Conservation (phyloP, 2,888 invertebrate genomes). For the Drosophila sordidula region DNA sequence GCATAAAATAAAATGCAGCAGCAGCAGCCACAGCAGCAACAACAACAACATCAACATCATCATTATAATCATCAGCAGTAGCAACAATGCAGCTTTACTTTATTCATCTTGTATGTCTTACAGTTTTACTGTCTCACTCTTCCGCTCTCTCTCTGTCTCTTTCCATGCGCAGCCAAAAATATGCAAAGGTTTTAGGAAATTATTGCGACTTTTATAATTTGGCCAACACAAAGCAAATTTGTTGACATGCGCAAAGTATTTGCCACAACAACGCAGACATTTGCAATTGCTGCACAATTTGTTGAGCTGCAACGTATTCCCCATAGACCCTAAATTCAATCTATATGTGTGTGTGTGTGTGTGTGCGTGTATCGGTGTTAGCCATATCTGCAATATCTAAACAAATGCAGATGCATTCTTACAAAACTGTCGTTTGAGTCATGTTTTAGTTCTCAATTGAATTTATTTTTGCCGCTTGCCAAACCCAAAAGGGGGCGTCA, state of each 20-base stretch:
- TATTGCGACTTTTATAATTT: conserved; percentile 78
- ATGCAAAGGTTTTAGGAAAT: conserved; percentile 76
- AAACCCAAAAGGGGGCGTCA: conserved; percentile 57
- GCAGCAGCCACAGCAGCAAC: conserved; percentile 17
- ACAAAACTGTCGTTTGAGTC: conserved; percentile 40
- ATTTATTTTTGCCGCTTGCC: conserved; percentile 60
- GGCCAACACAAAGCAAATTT: conserved; percentile 63
- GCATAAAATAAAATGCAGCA: conserved; percentile 80
- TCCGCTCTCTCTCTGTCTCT: neutral
- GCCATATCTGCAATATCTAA: conserved; percentile 68
- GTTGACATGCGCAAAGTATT: conserved; percentile 79
- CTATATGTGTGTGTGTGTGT: conserved; percentile 9
- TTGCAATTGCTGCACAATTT: conserved; percentile 67
- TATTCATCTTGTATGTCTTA: conserved; percentile 11
- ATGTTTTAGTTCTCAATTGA: conserved; percentile 57
- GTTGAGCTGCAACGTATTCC: conserved; percentile 63
- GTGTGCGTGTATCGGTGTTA: conserved; percentile 21
- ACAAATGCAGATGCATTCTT: conserved; percentile 54
- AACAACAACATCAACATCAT: conserved; percentile 33
- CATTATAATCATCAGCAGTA: conserved; percentile 18
- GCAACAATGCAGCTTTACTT: conserved; percentile 34
- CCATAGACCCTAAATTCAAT: conserved; percentile 36
- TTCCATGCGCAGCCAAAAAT: conserved; percentile 45
- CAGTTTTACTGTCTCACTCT: conserved; percentile 10
- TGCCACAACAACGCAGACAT: conserved; percentile 52